Evolutionary conservation across 1,140 invertebrate genomes (phyloP).

Genomic region (Listronotus bonariensis): DNA sequence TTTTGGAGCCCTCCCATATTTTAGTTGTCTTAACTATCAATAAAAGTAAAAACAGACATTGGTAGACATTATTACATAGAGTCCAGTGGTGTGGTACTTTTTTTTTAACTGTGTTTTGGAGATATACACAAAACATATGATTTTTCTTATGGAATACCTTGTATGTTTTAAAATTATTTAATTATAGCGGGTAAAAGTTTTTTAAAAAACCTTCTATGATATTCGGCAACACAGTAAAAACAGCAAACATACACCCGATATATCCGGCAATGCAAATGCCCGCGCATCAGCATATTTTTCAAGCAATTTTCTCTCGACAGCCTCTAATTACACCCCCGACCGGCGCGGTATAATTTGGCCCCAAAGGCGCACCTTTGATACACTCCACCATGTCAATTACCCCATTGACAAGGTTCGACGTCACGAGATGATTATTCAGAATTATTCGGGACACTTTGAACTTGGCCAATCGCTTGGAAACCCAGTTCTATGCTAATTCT

Average conservation of each 20-base stretch:
- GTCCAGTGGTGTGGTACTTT: too few relatives aligned
- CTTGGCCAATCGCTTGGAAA: slow-evolving; percentile 26
- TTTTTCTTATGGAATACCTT: too few relatives aligned
- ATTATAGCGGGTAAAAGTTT: too few relatives aligned
- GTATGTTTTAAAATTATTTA: too few relatives aligned
- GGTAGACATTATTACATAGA: too few relatives aligned
- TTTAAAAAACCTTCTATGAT: too few relatives aligned
- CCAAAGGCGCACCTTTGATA: slow-evolving; percentile 53
- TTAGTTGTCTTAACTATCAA: too few relatives aligned
- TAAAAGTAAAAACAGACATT: too few relatives aligned
- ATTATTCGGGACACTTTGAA: slow-evolving; percentile 36
- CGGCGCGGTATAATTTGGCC: slow-evolving; percentile 52
- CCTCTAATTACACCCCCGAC: slow-evolving; percentile 55
- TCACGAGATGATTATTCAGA: slow-evolving; percentile 39
- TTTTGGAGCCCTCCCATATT: too few relatives aligned
- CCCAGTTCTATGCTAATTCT: background rate
- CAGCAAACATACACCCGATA: slow-evolving; percentile 10
- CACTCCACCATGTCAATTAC: slow-evolving; percentile 52
- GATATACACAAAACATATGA: too few relatives aligned
- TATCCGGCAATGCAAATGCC: slow-evolving; percentile 32
- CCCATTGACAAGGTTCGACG: slow-evolving; percentile 42
- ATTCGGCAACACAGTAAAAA: slow-evolving; percentile 26
- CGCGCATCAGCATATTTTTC: slow-evolving; percentile 52
- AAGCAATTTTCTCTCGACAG: slow-evolving; percentile 54
- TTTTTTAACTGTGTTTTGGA: too few relatives aligned